Percentiles rank a stretch among this genome's conserved stretches.
These are phyloP conservation scores for Hippasteria phrygiana DNA, from an alignment of 53 echinoderm and acorn worm species.

Conservation along the genomic window DNA sequence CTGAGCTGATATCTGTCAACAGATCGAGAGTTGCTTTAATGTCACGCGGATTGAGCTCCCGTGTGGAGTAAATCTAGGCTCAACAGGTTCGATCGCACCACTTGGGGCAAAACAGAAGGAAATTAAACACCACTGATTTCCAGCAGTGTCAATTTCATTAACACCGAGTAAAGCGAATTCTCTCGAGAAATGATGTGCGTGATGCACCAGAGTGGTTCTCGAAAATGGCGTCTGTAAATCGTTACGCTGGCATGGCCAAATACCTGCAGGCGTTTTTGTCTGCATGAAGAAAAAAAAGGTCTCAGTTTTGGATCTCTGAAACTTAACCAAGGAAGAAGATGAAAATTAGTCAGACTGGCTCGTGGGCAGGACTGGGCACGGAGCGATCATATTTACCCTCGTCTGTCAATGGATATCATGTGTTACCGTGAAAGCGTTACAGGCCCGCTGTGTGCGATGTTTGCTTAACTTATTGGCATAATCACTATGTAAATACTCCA, in stretches of 20 bases:
- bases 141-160: conserved; percentile 21
- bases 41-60: too few species aligned
- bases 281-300: conserved; percentile 34
- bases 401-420: conserved; percentile 42
- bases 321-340: neutral
- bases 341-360: neutral
- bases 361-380: conserved; percentile 7
- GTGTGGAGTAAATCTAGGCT: neutral
- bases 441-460: conserved; percentile 82
- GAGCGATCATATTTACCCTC: conserved; percentile 15
- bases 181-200: conserved; percentile 23
- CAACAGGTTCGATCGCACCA: neutral
- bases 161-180: neutral
- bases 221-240: conserved; percentile 45
- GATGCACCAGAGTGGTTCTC: conserved; percentile 18
- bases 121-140: neutral
- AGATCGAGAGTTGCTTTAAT: too few species aligned
- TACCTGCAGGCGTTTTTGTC: conserved; percentile 48
- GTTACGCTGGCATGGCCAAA: conserved; percentile 42
- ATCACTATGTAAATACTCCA: conserved; percentile 83
- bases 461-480: conserved; percentile 89
- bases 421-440: conserved; percentile 67
- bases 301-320: conserved; percentile 22
- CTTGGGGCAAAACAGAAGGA: neutral
- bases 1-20: too few species aligned